Conservation (phyloP, 2,888 invertebrate species). For the Litoditis marina region DNA sequence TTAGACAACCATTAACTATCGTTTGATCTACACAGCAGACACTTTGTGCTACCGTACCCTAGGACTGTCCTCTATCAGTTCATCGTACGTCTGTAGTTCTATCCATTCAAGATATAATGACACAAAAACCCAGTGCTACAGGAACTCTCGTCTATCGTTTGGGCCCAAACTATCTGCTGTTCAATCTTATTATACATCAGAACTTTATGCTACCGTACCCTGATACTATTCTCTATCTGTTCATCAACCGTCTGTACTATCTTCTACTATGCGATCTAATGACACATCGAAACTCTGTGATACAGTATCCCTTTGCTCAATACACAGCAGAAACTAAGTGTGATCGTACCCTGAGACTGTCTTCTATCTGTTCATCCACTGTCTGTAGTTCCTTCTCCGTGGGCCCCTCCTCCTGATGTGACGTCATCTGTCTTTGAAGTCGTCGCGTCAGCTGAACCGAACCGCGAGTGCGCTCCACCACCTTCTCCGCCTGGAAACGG, state of each 20-base stretch:
- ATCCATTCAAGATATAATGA: no score
- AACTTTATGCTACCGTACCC: no score
- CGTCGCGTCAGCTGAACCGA: conserved; percentile 46
- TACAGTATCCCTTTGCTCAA: not conserved
- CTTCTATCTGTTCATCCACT: conserved; percentile 47
- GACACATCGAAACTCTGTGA: conserved; percentile 1
- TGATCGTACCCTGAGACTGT: conserved; percentile 28
- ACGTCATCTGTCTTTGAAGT: conserved; percentile 34
- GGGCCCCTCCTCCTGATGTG: conserved; percentile 27
- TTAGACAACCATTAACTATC: no score
- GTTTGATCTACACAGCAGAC: not conserved
- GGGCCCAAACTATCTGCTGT: no score
- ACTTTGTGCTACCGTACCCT: no score
- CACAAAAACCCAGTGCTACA: no score
- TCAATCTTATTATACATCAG: no score
- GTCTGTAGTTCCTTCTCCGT: conserved; percentile 34
- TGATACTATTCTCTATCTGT: conserved; percentile 31
- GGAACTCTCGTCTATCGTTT: no score
- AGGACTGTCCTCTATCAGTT: no score
- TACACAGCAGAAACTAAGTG: not conserved
- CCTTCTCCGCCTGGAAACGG: conserved; percentile 23
- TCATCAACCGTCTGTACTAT: no score
- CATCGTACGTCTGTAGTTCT: no score
- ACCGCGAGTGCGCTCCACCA: conserved; percentile 49
- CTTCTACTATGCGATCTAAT: not conserved